Evolutionary conservation across 2,113 vertebrate genomes (phyloP).

Genomic region (Lepisosteus osseus): DNA sequence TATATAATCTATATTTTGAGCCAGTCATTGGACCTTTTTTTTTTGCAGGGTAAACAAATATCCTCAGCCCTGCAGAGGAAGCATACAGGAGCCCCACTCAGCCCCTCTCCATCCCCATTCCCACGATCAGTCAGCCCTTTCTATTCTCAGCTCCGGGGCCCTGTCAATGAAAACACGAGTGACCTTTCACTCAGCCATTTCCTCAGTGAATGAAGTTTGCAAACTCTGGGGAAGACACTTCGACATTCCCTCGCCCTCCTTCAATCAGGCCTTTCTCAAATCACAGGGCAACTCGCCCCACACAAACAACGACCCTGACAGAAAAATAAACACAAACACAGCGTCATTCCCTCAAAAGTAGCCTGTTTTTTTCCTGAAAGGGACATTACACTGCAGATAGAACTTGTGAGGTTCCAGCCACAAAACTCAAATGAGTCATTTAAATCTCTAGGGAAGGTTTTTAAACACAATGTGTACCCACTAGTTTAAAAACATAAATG

Average conservation of each 20-base stretch:
- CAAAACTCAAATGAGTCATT: too few species aligned
- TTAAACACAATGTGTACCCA: too few species aligned
- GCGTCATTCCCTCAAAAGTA: background rate
- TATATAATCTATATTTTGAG: too few species aligned
- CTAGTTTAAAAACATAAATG: too few species aligned
- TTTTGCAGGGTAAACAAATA: too few species aligned
- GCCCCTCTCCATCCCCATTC: slow-evolving; percentile 9
- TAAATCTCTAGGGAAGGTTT: too few species aligned
- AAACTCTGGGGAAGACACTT: slow-evolving; percentile 3
- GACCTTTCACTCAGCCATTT: slow-evolving; percentile 3
- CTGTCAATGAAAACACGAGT: slow-evolving; percentile 4
- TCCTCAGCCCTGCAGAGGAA: background rate
- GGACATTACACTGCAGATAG: too few species aligned
- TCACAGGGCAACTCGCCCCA: background rate
- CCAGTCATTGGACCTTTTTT: too few species aligned
- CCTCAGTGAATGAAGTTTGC: slow-evolving; percentile 11
- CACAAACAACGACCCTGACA: background rate
- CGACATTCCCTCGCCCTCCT: background rate
- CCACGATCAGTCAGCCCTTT: slow-evolving; percentile 16
- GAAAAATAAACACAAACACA: background rate
- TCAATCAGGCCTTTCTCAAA: background rate
- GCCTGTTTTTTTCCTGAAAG: too few species aligned
- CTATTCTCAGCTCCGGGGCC: slow-evolving; percentile 15
- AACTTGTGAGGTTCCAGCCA: too few species aligned
- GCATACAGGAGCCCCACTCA: background rate